Conservation (phyloP, 2,113 vertebrate species). For the Copsychus sechellarum region DNA sequence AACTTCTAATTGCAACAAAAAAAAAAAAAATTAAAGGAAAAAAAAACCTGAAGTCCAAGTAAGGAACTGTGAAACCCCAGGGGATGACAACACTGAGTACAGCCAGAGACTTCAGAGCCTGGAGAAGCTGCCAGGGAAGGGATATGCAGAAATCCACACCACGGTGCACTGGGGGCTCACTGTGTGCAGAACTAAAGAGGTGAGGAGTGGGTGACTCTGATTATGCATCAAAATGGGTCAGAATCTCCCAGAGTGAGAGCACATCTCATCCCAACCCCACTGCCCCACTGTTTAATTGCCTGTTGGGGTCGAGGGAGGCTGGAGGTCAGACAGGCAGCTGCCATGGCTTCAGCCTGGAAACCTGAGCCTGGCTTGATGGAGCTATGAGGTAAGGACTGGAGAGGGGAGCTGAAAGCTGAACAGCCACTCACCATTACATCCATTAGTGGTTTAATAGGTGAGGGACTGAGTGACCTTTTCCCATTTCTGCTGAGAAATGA, state of each 20-base stretch:
- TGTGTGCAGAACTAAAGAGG: neutral
- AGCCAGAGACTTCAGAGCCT: neutral
- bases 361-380: neutral
- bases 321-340: neutral
- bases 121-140: neutral
- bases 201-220: neutral
- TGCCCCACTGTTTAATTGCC: neutral
- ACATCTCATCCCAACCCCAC: neutral
- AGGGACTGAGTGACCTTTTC: neutral
- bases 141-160: neutral
- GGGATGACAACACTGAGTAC: neutral
- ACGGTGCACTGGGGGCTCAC: rapidly evolving
- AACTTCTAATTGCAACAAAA: neutral
- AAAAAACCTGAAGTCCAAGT: neutral
- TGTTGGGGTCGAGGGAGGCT: neutral
- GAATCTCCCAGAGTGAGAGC: neutral
- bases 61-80: neutral
- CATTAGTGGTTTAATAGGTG: neutral
- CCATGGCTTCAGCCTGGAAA: constrained; percentile 27
- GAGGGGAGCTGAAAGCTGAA: neutral
- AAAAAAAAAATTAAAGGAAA: neutral
- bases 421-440: neutral
- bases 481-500: neutral
- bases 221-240: neutral
- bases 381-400: neutral